Base-by-base conservation (phyloP, 1,140 invertebrate species). In the Phymastichus coffea region DNA sequence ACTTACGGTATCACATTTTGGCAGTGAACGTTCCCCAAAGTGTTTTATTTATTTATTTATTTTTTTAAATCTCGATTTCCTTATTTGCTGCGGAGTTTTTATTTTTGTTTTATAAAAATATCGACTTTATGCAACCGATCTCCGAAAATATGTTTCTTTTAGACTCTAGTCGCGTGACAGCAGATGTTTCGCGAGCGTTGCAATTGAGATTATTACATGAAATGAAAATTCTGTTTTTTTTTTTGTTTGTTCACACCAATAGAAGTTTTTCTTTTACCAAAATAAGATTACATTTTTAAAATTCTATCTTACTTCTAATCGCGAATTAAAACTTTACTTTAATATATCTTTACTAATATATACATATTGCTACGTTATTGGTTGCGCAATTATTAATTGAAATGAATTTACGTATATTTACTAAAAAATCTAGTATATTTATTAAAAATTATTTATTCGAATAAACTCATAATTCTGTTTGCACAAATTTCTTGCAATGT, bases 1-100 rank as follows among this genome's bases (percentile, higher is more conserved):
- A 67, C 49, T 69, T 65, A 66, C 63, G 57, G 61, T 77, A 77
- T 77, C 76, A 78, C 75, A 78, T 75, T 76, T 76, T 78, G 75
- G 75, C 75, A 77, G 75, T 78, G 75, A 76, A 77, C 64, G 66
- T 75, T 69, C 43, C 38, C n/a, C 28, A 43, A 17, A 49, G n/a
- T n/a, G n/a, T n/a, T n/a, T n/a, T n/a, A 15, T 49, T 26, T 10
- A 26, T 53, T 14, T 46, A 12, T 44, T 12, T 25, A 38, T 53
- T 41, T 53, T 56, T 57, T 30, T 55, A 48, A 64, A 57, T 30
- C 44, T 53, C 38, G 48, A 55, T 54, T 59, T 47, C 38, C n/a
- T 52, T 54, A 58, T 17, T 9, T 48, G n/a, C 17, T 53, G 19
- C 17, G 47, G 40, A n/a, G n/a, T n/a, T n/a, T n/a, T n/a, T n/a